Percentiles rank a stretch among this genome's conserved stretches.
These are phyloP conservation scores for Paralichthys olivaceus DNA, from an alignment of 2,113 vertebrate genomes.

Conservation along the genomic window DNA sequence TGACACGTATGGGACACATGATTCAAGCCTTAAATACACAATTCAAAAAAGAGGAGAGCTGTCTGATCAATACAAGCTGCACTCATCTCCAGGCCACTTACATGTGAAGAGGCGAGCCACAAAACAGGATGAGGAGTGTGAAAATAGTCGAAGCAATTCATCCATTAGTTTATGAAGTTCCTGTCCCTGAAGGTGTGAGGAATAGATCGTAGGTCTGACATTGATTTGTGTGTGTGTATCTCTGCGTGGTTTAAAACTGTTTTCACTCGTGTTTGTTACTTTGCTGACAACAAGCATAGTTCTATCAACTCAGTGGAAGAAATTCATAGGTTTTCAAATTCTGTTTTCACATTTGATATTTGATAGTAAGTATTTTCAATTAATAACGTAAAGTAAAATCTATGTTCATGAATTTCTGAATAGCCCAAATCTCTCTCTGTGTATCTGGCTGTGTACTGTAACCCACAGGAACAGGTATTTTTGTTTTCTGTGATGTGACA, in stretches of 20 bases:
- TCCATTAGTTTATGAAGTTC: slow-evolving; percentile 42
- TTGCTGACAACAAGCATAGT: not conserved
- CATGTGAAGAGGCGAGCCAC: slow-evolving; percentile 25
- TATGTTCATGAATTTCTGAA: too few relatives aligned
- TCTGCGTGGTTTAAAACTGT: not conserved
- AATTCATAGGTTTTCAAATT: too few relatives aligned
- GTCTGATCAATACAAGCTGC: slow-evolving; percentile 13
- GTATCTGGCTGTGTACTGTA: too few relatives aligned
- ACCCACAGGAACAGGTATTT: too few relatives aligned
- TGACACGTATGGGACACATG: not conserved
- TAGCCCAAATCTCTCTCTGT: too few relatives aligned
- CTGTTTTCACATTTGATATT: too few relatives aligned
- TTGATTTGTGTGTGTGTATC: slow-evolving; percentile 22
- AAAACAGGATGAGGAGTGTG: not conserved
- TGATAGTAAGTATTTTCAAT: too few relatives aligned
- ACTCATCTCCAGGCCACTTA: slow-evolving; percentile 26
- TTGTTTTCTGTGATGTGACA: too few relatives aligned
- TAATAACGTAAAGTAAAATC: too few relatives aligned
- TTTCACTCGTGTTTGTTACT: slow-evolving; percentile 1
- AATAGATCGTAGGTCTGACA: slow-evolving; percentile 43
- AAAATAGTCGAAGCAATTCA: slow-evolving; percentile 19
- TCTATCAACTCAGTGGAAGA: not conserved
- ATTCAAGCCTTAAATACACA: slow-evolving; percentile 19
- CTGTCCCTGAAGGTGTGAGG: slow-evolving; percentile 36
- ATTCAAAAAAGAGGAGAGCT: slow-evolving; percentile 3